A percentile compares a stretch with the other conserved stretches of the same genome.
Evolutionary conservation across 2,113 vertebrate species (phyloP).

Genomic region (Seriola rivoliana): DNA sequence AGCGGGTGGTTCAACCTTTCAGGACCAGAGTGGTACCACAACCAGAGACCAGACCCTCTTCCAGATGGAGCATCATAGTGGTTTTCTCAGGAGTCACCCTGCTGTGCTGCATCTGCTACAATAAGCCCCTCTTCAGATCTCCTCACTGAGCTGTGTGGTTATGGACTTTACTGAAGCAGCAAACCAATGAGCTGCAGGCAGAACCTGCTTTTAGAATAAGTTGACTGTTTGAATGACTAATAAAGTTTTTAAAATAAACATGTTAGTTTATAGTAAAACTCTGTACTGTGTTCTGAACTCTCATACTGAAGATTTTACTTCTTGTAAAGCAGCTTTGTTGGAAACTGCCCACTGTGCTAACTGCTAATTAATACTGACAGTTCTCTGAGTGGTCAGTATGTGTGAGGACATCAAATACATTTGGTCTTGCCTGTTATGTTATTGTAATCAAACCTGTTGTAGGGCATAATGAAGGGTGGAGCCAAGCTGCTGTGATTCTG

Average conservation of each 20-base stretch:
- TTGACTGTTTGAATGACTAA: neutral
- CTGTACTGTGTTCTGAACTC: too few species aligned
- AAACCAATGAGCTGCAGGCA: neutral
- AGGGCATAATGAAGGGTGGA: too few species aligned
- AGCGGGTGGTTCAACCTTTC: slow-evolving; percentile 85
- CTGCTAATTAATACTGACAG: too few species aligned
- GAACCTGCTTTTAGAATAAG: neutral
- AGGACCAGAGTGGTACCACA: slow-evolving; percentile 80
- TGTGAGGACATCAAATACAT: too few species aligned
- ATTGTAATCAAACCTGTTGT: too few species aligned
- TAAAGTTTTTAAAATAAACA: neutral
- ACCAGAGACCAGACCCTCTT: slow-evolving; percentile 32
- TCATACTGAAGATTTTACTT: too few species aligned
- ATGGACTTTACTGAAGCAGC: neutral
- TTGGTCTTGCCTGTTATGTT: too few species aligned
- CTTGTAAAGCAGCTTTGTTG: too few species aligned
- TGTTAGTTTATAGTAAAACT: neutral
- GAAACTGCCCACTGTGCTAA: too few species aligned
- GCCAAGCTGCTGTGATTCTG: too few species aligned
- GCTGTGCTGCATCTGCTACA: slow-evolving; percentile 41
- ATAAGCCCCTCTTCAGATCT: slow-evolving; percentile 1
- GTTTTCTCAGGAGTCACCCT: slow-evolving; percentile 33
- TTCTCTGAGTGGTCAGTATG: too few species aligned
- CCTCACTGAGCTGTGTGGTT: neutral
- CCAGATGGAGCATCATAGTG: slow-evolving; percentile 10